These are phyloP conservation scores for Microchrysa polita DNA, from an alignment of 2,888 invertebrate species.

Conservation along the genomic window DNA sequence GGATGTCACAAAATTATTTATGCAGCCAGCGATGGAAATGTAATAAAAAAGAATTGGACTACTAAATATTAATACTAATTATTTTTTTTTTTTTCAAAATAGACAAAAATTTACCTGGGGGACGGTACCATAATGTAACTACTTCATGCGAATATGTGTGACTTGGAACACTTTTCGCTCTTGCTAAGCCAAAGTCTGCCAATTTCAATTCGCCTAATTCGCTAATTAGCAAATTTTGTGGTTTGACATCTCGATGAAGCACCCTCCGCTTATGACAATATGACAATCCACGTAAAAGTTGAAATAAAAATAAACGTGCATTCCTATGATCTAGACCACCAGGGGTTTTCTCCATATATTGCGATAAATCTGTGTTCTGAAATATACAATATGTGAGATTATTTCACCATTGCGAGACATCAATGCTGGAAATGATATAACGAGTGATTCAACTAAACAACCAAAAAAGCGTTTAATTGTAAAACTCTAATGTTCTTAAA, in stretches of 20 bases:
- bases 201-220: conserved; percentile 96
- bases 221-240: conserved; percentile 97
- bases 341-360: conserved; percentile 96
- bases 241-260: conserved; percentile 96
- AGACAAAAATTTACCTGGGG: conserved; percentile 72
- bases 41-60: neutral
- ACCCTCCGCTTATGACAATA: conserved; percentile 97
- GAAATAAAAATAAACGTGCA: conserved; percentile 95
- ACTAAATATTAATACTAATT: neutral
- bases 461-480: too few species aligned
- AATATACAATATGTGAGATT: conserved; percentile 6
- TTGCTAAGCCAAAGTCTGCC: conserved; percentile 96
- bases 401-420: too few species aligned
- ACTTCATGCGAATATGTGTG: conserved; percentile 99
- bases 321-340: conserved; percentile 94
- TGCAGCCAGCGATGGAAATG: too few species aligned
- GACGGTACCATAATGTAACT: conserved; percentile 98
- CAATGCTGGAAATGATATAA: too few species aligned
- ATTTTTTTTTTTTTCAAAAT: conserved; percentile 2
- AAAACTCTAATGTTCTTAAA: too few species aligned
- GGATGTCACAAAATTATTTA: too few species aligned
- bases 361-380: conserved; percentile 97
- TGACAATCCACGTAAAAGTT: conserved; percentile 92
- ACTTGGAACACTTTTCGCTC: conserved; percentile 98
- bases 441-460: too few species aligned